Conservation (phyloP, 2,888 invertebrate genomes). For the Octonoba sinensis region DNA sequence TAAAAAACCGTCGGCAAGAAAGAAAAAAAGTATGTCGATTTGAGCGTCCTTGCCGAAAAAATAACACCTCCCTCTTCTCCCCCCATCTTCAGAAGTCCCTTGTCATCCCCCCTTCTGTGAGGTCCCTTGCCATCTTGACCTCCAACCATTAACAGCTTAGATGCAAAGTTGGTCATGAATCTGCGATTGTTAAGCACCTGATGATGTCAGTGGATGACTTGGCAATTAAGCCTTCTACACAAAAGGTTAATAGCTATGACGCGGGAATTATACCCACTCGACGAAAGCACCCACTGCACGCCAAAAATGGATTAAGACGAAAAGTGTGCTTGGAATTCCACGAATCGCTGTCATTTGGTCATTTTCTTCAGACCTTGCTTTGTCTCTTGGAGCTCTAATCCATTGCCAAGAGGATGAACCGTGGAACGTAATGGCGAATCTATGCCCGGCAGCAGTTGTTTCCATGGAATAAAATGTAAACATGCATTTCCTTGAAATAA, state of each 20-base stretch:
- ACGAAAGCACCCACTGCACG: too few relatives aligned
- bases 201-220: slow-evolving; percentile 54
- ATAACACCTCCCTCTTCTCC: slow-evolving; percentile 32
- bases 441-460: too few relatives aligned
- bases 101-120: slow-evolving; percentile 5
- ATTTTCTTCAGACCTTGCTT: too few relatives aligned
- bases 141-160: slow-evolving; percentile 39
- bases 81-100: background rate
- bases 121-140: slow-evolving; percentile 9
- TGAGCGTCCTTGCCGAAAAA: slow-evolving; percentile 42
- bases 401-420: too few relatives aligned
- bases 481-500: too few relatives aligned
- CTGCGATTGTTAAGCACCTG: slow-evolving; percentile 12
- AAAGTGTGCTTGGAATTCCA: too few relatives aligned
- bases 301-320: too few relatives aligned
- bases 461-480: too few relatives aligned
- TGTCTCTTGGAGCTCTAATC: too few relatives aligned
- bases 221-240: slow-evolving; percentile 33
- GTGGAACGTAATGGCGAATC: too few relatives aligned
- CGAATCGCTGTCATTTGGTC: too few relatives aligned
- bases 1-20: background rate
- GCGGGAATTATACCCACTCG: slow-evolving; percentile 18
- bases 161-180: background rate
- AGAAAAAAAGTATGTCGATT: slow-evolving; percentile 49
- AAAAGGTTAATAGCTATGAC: slow-evolving; percentile 44